Conservation (phyloP, 2,797 vertebrate genomes). For the Sebastiscus albofasciatus region DNA sequence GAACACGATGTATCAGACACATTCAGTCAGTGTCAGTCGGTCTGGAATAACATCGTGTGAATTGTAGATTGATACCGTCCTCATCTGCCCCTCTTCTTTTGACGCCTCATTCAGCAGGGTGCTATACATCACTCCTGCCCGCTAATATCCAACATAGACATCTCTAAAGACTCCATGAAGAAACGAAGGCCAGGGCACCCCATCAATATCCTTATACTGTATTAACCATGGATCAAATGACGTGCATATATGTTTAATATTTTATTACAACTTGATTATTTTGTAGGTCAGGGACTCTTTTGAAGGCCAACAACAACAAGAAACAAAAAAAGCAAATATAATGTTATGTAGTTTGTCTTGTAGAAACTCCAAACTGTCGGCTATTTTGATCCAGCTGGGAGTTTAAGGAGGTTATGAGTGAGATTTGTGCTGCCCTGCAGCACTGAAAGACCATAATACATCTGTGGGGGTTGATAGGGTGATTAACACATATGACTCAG, state of each 20-base stretch:
- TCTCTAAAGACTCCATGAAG: neutral
- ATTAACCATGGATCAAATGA: neutral
- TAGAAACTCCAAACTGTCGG: neutral
- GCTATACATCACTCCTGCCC: neutral
- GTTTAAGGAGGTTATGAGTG: constrained; percentile 10
- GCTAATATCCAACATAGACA: neutral
- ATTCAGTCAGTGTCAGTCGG: neutral
- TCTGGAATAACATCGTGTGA: neutral
- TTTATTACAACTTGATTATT: neutral
- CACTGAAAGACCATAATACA: neutral
- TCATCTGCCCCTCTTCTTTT: neutral
- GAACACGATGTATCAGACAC: neutral
- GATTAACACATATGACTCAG: constrained; percentile 20
- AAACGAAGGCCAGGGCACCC: too few relatives aligned
- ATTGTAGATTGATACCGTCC: neutral
- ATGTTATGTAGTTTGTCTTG: neutral
- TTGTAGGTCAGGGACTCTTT: neutral
- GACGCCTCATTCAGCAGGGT: neutral
- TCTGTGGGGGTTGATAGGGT: constrained; percentile 6
- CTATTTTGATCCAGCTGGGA: neutral
- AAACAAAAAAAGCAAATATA: neutral
- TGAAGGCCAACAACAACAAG: too few relatives aligned
- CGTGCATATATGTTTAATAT: neutral
- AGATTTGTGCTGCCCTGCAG: neutral
- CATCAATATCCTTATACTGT: too few relatives aligned